These are phyloP conservation scores for Saguinus imperator DNA, from an alignment of 2,113 vertebrate genomes.

Conservation along the genomic window DNA sequence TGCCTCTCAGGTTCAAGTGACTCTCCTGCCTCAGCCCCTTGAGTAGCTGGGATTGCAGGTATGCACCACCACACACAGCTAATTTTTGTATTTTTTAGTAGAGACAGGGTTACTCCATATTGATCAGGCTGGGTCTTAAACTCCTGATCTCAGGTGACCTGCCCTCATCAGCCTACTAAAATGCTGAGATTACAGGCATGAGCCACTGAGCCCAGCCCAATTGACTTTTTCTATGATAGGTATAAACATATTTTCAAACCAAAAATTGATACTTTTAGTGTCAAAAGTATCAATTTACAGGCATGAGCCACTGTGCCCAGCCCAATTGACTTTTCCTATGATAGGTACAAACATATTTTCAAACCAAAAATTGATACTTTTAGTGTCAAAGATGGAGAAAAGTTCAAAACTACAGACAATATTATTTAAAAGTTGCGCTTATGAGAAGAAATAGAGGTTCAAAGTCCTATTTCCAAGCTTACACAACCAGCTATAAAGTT, in stretches of 20 bases:
- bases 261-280: slow-evolving; percentile 1
- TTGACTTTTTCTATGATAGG: not conserved
- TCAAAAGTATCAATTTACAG: not conserved
- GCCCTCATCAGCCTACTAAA: no score
- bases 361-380: slow-evolving; percentile 19
- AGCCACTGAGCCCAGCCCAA: not conserved
- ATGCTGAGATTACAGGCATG: no score
- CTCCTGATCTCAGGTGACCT: no score
- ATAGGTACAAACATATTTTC: not conserved
- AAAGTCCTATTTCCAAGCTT: slow-evolving; percentile 13
- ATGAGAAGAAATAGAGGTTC: not conserved
- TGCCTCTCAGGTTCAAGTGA: no score
- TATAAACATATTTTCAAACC: slow-evolving; percentile 20
- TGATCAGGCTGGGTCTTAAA: no score
- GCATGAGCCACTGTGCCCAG: not conserved
- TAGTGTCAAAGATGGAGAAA: not conserved
- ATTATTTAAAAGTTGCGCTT: not conserved
- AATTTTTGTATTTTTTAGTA: no score
- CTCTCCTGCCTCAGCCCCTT: no score
- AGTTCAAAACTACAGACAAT: not conserved
- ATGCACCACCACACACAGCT: no score
- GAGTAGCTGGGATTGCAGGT: no score
- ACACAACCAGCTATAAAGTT: not conserved
- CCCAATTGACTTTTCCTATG: not conserved
- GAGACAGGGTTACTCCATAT: no score